These are phyloP conservation scores for Enteromius fasciolatus DNA, from an alignment of 2,797 vertebrate genomes.

Conservation along the genomic window DNA sequence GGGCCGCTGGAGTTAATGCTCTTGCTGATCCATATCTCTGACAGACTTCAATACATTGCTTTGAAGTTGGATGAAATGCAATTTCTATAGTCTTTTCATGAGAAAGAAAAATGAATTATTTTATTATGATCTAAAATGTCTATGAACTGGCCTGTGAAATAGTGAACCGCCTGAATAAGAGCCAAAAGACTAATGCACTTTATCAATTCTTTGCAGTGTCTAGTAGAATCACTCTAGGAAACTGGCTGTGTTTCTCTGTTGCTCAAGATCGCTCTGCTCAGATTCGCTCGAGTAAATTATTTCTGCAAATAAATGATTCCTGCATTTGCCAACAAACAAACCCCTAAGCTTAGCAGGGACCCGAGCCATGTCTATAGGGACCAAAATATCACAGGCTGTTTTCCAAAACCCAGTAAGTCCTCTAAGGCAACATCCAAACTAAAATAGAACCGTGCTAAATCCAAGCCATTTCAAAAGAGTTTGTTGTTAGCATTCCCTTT, in stretches of 20 bases:
- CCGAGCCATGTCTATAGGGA: background rate
- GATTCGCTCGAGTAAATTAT: background rate
- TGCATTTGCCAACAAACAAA: slow-evolving; percentile 5
- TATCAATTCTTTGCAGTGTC: background rate
- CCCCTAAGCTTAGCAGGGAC: slow-evolving; percentile 8
- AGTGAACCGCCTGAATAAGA: background rate
- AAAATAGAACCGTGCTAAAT: background rate
- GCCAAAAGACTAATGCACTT: slow-evolving; percentile 35
- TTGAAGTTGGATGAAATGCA: slow-evolving; percentile 38
- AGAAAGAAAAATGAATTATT: background rate
- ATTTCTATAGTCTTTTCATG: slow-evolving; percentile 19
- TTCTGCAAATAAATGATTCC: background rate
- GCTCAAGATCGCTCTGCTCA: background rate
- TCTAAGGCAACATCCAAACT: background rate
- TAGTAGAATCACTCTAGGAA: background rate
- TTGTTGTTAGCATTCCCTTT: background rate
- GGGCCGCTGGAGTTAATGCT: background rate
- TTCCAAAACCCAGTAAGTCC: background rate
- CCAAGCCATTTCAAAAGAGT: background rate
- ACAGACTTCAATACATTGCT: slow-evolving; percentile 11
- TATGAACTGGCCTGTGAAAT: slow-evolving; percentile 21
- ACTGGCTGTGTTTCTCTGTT: background rate
- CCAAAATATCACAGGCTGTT: background rate
- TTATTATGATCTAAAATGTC: slow-evolving; percentile 31
- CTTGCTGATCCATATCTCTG: slow-evolving; percentile 27